A percentile compares a stretch with the other conserved stretches of the same genome.
phyloP scores from a whole-genome alignment of 2,797 vertebrate species.

The Enteromius paludinosus region DNA sequence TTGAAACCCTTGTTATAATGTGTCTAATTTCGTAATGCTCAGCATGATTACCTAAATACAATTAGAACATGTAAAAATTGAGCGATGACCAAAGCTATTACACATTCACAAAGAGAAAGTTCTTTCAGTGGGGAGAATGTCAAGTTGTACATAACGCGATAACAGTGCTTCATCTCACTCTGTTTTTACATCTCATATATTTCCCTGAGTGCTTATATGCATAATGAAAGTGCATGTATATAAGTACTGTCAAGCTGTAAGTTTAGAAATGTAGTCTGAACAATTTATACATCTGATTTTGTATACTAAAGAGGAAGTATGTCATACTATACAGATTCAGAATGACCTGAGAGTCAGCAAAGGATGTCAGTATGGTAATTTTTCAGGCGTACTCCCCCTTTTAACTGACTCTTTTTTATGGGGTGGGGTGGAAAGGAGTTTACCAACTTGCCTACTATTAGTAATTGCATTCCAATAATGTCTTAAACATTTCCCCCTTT shows the following conservation, averaged over 20 bases:
- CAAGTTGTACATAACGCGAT: neutral
- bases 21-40: slow-evolving; percentile 47
- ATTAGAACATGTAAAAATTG: neutral
- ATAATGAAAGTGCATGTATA: neutral
- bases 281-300: neutral
- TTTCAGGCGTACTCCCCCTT: neutral
- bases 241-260: neutral
- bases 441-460: neutral
- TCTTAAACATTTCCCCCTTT: neutral
- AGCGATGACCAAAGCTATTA: neutral
- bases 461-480: neutral
- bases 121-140: neutral
- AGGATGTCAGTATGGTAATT: neutral
- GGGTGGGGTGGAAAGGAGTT: neutral
- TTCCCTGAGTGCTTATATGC: neutral
- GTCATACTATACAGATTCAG: neutral
- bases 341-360: neutral
- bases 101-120: neutral
- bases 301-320: neutral
- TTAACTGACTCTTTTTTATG: neutral
- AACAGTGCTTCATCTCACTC: neutral
- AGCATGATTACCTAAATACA: slow-evolving; percentile 34
- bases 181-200: neutral
- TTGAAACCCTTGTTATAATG: slow-evolving; percentile 38
- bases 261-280: neutral